A percentile compares a stretch with the other conserved stretches of the same genome.
Conservation (phyloP, 2,797 vertebrate species). For the Tinamus major region DNA sequence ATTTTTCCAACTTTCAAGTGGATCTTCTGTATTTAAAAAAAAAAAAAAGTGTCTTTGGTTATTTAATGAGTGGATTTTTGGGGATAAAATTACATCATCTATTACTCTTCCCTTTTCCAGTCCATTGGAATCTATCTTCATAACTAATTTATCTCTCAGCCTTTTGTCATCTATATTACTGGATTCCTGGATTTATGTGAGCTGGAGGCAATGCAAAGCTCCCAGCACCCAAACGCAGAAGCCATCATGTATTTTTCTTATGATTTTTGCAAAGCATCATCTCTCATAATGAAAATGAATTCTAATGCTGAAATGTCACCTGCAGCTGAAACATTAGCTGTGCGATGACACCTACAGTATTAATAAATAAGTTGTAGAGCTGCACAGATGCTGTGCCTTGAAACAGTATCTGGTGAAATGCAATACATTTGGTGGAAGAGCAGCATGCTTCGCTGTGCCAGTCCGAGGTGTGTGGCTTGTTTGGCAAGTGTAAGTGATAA, state of each 20-base stretch:
- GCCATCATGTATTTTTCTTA: background rate
- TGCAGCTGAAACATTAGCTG: slow-evolving; percentile 28
- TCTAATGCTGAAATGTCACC: slow-evolving; percentile 36
- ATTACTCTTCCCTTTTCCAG: background rate
- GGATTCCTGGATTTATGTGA: background rate
- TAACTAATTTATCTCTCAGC: slow-evolving; percentile 8
- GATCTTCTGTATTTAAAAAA: accelerated
- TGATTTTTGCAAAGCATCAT: background rate
- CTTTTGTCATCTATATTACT: background rate
- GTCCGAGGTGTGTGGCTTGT: background rate
- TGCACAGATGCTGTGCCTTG: slow-evolving; percentile 48
- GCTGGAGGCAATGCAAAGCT: background rate
- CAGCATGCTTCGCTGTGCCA: background rate
- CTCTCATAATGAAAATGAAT: background rate
- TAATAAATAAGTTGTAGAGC: slow-evolving; percentile 40
- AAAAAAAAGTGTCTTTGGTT: slow-evolving; percentile 37
- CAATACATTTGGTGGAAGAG: background rate
- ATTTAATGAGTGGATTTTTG: slow-evolving; percentile 12
- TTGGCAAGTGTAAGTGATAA: background rate
- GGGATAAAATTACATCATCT: slow-evolving; percentile 8
- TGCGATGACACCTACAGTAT: background rate
- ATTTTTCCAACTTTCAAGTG: background rate
- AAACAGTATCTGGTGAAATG: background rate
- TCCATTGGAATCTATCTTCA: background rate
- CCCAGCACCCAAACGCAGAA: slow-evolving; percentile 2